Percentiles rank a stretch among this genome's conserved stretches.
These are phyloP conservation scores for Nothobranchius kuhntae DNA, from an alignment of 2,113 vertebrate species.

Conservation along the genomic window DNA sequence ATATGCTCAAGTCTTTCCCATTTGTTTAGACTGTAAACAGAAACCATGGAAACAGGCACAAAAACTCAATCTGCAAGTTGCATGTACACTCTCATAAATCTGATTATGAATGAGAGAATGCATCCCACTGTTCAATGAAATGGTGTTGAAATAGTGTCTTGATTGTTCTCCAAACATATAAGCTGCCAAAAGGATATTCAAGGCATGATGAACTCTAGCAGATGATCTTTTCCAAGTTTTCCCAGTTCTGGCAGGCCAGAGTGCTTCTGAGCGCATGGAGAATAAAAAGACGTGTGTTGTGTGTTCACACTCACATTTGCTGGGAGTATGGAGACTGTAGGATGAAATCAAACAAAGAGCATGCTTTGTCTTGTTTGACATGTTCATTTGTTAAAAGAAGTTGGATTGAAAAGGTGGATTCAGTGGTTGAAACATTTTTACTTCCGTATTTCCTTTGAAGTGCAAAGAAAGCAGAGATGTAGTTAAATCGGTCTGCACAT, in stretches of 20 bases:
- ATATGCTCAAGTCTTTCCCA: constrained; percentile 9
- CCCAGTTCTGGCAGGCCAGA: constrained; percentile 46
- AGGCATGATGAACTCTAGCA: constrained; percentile 53
- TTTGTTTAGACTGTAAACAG: constrained; percentile 59
- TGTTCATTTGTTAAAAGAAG: constrained; percentile 43
- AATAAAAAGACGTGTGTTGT: constrained; percentile 29
- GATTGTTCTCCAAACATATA: constrained; percentile 61
- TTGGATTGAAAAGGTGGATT: constrained; percentile 31
- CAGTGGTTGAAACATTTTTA: constrained; percentile 7
- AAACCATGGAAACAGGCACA: constrained; percentile 55
- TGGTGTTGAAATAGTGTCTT: constrained; percentile 60
- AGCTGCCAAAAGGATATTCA: constrained; percentile 67
- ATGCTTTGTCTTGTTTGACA: constrained; percentile 47
- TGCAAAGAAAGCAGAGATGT: neutral
- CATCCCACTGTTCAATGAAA: constrained; percentile 47
- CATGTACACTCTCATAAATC: constrained; percentile 46
- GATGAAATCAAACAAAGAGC: constrained; percentile 50
- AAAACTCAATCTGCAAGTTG: constrained; percentile 37
- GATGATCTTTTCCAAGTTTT: constrained; percentile 60
- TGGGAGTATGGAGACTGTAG: constrained; percentile 29
- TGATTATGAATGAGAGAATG: constrained; percentile 62
- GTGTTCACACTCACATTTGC: constrained; percentile 11
- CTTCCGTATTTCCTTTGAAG: neutral
- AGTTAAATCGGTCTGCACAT: constrained; percentile 12
- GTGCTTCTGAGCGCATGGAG: constrained; percentile 35